A percentile compares a stretch with the other conserved stretches of the same genome.
Conservation (phyloP, 2,797 vertebrate genomes). For the Alfaro cultratus region DNA sequence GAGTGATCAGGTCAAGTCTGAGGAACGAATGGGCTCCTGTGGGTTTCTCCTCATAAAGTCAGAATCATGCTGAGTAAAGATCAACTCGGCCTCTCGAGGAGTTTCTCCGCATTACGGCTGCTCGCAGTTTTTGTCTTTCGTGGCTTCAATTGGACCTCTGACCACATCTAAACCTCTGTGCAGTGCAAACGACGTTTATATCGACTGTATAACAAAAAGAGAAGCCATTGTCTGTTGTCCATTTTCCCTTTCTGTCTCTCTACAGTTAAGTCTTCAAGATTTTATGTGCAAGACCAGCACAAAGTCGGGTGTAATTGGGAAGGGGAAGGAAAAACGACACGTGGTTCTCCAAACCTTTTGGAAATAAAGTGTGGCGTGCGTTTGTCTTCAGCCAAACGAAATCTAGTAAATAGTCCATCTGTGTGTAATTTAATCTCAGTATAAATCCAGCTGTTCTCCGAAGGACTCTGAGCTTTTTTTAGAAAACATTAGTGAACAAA, state of each 20-base stretch:
- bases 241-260: neutral
- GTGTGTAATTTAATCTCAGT: constrained; percentile 1
- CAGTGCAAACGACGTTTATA: neutral
- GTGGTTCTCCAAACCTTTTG: neutral
- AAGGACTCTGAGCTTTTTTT: neutral
- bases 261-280: neutral
- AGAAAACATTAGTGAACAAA: neutral
- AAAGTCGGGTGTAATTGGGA: neutral
- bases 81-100: constrained; percentile 13
- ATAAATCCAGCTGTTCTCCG: neutral
- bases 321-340: neutral
- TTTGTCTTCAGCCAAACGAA: neutral
- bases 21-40: constrained; percentile 53
- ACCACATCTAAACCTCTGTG: neutral
- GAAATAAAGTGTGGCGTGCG: neutral
- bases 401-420: constrained; percentile 2
- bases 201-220: neutral
- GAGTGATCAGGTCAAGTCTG: constrained; percentile 38
- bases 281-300: neutral
- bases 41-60: constrained; percentile 54
- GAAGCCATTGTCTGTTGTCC: neutral
- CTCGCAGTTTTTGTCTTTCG: neutral
- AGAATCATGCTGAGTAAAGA: constrained; percentile 51
- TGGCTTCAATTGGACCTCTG: neutral
- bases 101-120: neutral